Percentiles rank a stretch among this genome's conserved stretches.
Evolutionary conservation across 2,113 vertebrate genomes (phyloP).

Genomic region (Puntigrus tetrazona): DNA sequence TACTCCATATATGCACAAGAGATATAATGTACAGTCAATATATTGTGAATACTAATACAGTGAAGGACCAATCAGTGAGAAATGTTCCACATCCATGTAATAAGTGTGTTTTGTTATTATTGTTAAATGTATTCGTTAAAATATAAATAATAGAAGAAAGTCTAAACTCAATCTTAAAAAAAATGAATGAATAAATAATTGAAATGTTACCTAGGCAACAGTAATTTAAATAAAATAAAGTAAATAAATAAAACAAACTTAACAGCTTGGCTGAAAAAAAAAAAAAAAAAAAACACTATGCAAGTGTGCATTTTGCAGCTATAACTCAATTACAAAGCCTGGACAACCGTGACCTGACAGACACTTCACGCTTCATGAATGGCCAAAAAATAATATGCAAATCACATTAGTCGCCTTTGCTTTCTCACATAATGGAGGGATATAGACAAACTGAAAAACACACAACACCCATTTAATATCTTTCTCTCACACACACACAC

Average conservation of each 20-base stretch:
- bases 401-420: constrained; percentile 52
- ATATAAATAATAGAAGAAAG: no score
- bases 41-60: neutral
- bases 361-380: constrained; percentile 12
- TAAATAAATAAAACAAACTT: no score
- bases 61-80: neutral
- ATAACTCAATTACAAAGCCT: neutral
- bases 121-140: no score
- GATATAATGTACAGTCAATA: neutral
- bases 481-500: neutral
- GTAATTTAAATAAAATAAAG: no score
- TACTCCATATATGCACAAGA: no score
- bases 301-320: neutral
- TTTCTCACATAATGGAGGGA: constrained; percentile 45
- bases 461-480: neutral
- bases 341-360: neutral
- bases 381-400: constrained; percentile 61
- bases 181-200: no score
- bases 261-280: neutral
- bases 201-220: no score
- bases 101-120: neutral
- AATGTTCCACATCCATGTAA: neutral
- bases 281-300: neutral
- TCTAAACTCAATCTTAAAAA: no score
- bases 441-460: constrained; percentile 57